Evolutionary conservation across 2,113 vertebrate species (phyloP), one percentile per base, ranked within the genome.

Genomic region (Corythaeola cristata): DNA sequence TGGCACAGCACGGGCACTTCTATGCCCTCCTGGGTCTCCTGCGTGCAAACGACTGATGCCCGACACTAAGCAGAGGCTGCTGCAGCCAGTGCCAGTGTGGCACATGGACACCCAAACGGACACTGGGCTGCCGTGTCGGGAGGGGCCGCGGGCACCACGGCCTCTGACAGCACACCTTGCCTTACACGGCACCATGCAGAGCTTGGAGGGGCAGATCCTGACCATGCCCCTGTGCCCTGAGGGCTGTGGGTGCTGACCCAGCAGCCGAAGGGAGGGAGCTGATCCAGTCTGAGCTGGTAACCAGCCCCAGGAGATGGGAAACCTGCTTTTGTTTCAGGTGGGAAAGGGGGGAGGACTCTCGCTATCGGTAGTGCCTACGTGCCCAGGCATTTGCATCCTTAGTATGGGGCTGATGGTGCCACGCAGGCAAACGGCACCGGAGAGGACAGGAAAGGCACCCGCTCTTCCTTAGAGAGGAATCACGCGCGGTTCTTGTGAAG

Each of bases 321-420:
- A 60, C 19, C 12, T 33, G 28, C 41, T 67, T 1, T 39, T 79
- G 11, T 18, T 67, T 73, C 33, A 37, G 14, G 30, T 75, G 55
- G 89, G 75, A 55, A 64, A 58, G 6, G 28, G 17, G 33, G n/a
- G n/a, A n/a, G n/a, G n/a, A n/a, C n/a, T n/a, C 45, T 41, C 0
- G 0, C 30, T 45, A 2, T 27, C 9, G 28, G 18, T 15, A 7
- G 5, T 35, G 32, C 55, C 66, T 21, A 13, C 0, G 8, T 24
- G 60, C 66, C 62, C 52, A 5, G 28, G 58, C 41, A 6, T 45
- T 79, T 35, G 22, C 27, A 13, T 28, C 17, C 62, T 75, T 28
- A 20, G 7, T 7, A 2, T 2, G 18, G 41, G 30, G 28, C 21
- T 45, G 18, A 28, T 4, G 32, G 24, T 41, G 52, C 45, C 72